Conservation (phyloP, 2,888 invertebrate species). For the Hirtodrosophila histrioides region DNA sequence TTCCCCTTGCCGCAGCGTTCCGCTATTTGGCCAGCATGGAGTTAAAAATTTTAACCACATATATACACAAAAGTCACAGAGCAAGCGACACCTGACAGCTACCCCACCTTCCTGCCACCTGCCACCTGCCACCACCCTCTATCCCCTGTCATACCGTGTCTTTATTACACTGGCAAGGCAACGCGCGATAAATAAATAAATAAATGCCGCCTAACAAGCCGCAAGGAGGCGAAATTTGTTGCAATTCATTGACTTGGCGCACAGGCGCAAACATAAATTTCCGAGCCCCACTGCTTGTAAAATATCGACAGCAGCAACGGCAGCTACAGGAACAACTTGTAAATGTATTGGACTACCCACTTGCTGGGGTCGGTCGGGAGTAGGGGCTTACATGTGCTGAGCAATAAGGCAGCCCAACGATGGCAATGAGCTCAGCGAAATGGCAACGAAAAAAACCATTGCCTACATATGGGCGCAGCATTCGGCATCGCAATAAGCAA, state of each 20-base stretch:
- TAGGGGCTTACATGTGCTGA: constrained; percentile 9
- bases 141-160: constrained; percentile 53
- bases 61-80: constrained; percentile 61
- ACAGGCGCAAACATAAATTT: constrained; percentile 78
- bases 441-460: constrained; percentile 29
- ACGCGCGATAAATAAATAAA: constrained; percentile 76
- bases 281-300: constrained; percentile 51
- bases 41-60: constrained; percentile 78
- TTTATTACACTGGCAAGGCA: constrained; percentile 73
- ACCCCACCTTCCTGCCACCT: neutral
- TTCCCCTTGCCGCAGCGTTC: neutral
- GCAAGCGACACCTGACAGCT: constrained; percentile 68
- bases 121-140: too few relatives aligned
- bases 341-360: constrained; percentile 15
- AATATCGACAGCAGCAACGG: constrained; percentile 67
- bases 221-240: constrained; percentile 78
- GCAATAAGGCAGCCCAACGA: constrained; percentile 25
- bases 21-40: constrained; percentile 41
- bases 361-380: neutral
- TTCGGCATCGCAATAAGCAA: constrained; percentile 46
- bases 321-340: constrained; percentile 45
- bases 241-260: constrained; percentile 82
- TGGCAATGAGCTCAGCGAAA: constrained; percentile 37
- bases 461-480: constrained; percentile 50
- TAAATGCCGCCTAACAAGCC: constrained; percentile 78